Conservation (phyloP, 2,113 vertebrate genomes). For the Melanerpes aurifrons region DNA sequence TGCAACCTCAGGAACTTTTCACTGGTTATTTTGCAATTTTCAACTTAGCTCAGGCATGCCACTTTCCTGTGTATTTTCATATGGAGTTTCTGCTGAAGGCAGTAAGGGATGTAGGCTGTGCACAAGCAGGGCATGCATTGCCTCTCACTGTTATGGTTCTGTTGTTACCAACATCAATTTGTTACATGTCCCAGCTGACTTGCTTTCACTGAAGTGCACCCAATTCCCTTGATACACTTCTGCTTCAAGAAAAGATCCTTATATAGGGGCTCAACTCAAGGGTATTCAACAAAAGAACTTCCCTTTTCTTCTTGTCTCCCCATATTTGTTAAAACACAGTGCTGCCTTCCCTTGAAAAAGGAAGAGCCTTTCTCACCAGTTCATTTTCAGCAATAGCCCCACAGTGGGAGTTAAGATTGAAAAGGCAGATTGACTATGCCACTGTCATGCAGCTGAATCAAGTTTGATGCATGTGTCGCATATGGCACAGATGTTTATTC, state of each 20-base stretch:
- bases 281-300: background rate
- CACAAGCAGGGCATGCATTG: background rate
- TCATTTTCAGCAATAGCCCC: background rate
- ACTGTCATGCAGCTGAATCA: background rate
- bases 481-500: background rate
- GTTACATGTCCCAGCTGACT: background rate
- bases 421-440: constrained; percentile 2
- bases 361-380: background rate
- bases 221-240: constrained; percentile 15
- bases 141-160: constrained; percentile 30
- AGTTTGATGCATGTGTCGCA: background rate
- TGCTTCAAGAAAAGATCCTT: constrained; percentile 18
- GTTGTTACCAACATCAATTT: constrained; percentile 47
- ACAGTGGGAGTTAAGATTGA: background rate
- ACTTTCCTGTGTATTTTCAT: background rate
- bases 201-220: background rate
- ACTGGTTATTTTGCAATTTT: background rate
- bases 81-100: background rate
- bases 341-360: background rate
- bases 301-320: background rate
- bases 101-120: background rate
- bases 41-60: background rate
- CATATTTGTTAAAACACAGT: constrained; percentile 18
- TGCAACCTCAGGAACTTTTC: background rate
- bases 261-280: background rate